Base-by-base conservation (phyloP, 2,113 vertebrate species). In the Ginglymostoma cirratum region DNA sequence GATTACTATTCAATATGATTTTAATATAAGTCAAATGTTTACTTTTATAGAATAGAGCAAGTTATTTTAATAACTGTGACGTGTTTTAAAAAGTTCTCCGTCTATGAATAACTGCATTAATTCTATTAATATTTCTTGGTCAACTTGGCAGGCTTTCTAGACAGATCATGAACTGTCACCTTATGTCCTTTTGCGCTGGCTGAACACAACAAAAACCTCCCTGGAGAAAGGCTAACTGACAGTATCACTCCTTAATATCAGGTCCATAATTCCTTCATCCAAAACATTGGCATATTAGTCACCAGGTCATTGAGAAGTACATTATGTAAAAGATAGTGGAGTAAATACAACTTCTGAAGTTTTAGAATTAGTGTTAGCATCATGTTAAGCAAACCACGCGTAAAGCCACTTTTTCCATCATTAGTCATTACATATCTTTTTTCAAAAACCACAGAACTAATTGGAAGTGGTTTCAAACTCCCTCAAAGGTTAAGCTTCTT, bases 391-490 rank as follows among this genome's bases (percentile, higher is more conserved):
- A 95, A 72, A 45, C 69, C 70, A 66, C 69, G 24, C 72, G 27
- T 34, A 72, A 48, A 48, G 23, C 24, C 94, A 45, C 94, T 52
- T 72, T 6, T 52, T 72, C 94, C 67, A 27, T 48, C 67, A 70
- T 95, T 76, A 48, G 42, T 72, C 94, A 76, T 76, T 30, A 14
- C 45, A 52, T 72, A 69, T 34, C 69, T 76, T 95, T 72, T 72
- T 95, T 52, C 92, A 69, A 30, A 95, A 95, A 95, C 94, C 94
- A 95, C 94, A 95, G 72, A 72, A 70, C 42, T 95, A 72, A 95
- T 95, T 70, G 89, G 38, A 93, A 52, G 67, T 76, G 94, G 69
- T 95, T 95, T 76, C 24, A 72, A 69, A 72, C 14, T 52, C 69
- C 24, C 67, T 95, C 94, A 95, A 95, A 48, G 94, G 69, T 72